These are phyloP conservation scores for Caradrina clavipalpis DNA, from an alignment of 2,888 invertebrate species.

Conservation along the genomic window DNA sequence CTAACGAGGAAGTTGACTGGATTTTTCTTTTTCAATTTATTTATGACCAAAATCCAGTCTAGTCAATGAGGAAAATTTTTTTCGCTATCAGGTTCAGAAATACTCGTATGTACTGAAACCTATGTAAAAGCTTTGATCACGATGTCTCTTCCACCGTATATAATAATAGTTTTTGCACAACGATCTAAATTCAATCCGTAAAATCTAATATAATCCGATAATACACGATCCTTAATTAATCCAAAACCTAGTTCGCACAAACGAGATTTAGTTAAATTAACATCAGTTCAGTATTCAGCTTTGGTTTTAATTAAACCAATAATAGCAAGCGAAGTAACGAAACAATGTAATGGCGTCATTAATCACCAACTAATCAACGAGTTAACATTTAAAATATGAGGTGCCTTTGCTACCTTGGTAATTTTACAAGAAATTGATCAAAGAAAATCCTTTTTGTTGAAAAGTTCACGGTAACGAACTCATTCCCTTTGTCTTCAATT, in stretches of 20 bases:
- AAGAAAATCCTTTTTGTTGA: conserved; percentile 44
- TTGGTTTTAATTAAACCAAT: conserved; percentile 38
- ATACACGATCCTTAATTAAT: conserved; percentile 15
- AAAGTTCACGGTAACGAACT: conserved; percentile 35
- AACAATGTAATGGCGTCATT: conserved; percentile 38
- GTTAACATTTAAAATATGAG: conserved; percentile 41
- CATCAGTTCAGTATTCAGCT: conserved; percentile 4
- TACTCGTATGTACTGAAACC: no score
- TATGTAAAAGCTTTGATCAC: no score
- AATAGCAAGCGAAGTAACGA: conserved; percentile 20
- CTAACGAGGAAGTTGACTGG: no score
- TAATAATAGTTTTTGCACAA: not conserved
- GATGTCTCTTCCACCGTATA: no score
- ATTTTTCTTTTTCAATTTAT: no score
- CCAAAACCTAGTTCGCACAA: not conserved
- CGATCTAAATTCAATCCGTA: not conserved
- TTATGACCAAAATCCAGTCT: no score
- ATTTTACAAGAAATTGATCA: conserved; percentile 52
- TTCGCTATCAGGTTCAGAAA: no score
- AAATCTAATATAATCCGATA: not conserved
- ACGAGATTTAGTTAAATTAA: conserved; percentile 14
- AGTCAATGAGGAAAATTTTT: no score
- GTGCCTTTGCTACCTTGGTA: not conserved
- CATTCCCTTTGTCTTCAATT: conserved; percentile 46
- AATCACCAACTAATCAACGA: conserved; percentile 52